Conservation (phyloP, 2,797 vertebrate species). For the Phylloscopus collybita region DNA sequence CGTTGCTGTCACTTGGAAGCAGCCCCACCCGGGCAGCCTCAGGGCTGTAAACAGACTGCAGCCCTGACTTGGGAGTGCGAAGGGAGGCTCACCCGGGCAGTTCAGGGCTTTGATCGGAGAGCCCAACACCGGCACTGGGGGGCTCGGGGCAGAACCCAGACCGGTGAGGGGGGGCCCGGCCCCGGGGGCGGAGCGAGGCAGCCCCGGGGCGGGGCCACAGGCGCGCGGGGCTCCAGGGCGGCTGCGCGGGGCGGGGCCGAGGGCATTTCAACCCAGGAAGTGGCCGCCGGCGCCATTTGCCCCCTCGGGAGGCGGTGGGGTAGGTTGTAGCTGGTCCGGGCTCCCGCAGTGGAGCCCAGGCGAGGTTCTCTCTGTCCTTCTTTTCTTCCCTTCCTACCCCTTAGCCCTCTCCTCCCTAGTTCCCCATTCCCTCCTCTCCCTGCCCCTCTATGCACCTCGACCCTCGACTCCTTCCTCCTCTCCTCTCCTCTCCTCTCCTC, state of each 20-base stretch:
- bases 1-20: rapidly evolving
- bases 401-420: neutral
- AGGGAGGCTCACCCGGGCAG: neutral
- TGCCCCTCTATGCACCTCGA: neutral
- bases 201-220: rapidly evolving
- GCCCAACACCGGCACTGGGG: neutral
- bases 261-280: rapidly evolving
- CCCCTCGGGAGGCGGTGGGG: rapidly evolving
- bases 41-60: neutral
- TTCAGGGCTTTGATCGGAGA: neutral
- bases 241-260: neutral
- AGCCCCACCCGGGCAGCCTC: neutral
- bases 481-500: no score
- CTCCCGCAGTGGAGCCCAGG: neutral
- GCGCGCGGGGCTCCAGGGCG: neutral
- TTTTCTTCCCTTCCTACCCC: neutral
- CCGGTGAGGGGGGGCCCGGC: rapidly evolving
- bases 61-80: rapidly evolving
- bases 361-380: neutral
- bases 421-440: neutral
- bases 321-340: rapidly evolving
- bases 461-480: no score
- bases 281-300: rapidly evolving
- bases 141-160: neutral
- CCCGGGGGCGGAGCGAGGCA: rapidly evolving